phyloP scores from a whole-genome alignment of 2,113 vertebrate genomes.

The Hemichromis elongatus region DNA sequence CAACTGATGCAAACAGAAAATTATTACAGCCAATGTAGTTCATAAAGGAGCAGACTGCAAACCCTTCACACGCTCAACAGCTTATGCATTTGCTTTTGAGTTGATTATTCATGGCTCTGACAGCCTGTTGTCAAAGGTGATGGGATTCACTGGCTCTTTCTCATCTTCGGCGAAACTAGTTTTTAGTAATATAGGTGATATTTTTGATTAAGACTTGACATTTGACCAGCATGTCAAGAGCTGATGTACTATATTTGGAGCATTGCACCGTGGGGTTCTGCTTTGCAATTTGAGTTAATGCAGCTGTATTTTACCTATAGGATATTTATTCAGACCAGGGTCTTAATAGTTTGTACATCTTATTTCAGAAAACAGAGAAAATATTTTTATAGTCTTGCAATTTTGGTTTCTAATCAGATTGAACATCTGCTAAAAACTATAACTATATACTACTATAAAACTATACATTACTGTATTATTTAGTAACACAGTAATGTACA shows the following conservation, averaged over 20 bases:
- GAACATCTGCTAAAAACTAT: not conserved
- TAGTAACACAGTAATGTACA: not conserved
- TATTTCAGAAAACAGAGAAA: not conserved
- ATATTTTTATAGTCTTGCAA: not conserved
- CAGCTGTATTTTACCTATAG: not conserved
- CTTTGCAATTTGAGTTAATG: not conserved
- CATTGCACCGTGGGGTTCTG: not conserved
- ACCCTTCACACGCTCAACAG: not conserved
- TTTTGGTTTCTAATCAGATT: not conserved
- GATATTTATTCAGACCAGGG: not conserved
- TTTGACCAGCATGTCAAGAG: not conserved
- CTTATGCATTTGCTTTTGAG: not conserved
- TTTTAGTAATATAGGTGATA: not conserved
- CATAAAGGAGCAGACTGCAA: not conserved
- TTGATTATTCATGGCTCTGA: not conserved
- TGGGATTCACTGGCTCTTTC: not conserved
- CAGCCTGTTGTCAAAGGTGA: not conserved
- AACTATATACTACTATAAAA: too few species aligned
- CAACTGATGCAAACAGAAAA: not conserved
- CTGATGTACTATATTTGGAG: not conserved
- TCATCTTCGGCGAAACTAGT: not conserved
- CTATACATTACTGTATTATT: not conserved
- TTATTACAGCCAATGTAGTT: not conserved
- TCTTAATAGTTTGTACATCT: not conserved
- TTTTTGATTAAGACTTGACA: not conserved